These are phyloP conservation scores for Hippocampus guttulatus DNA, from an alignment of 2,113 vertebrate species.

Conservation along the genomic window DNA sequence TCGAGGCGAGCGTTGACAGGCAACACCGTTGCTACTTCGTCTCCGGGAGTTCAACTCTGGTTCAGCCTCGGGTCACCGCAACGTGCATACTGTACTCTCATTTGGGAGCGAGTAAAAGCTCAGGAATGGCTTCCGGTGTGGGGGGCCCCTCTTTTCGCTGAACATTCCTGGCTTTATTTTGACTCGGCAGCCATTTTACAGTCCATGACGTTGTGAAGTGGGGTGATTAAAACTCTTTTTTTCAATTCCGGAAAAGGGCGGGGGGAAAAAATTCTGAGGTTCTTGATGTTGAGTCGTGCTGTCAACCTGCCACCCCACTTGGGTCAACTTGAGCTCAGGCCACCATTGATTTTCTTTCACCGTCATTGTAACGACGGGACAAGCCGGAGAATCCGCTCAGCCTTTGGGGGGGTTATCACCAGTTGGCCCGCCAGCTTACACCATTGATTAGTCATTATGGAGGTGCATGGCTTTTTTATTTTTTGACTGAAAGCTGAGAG, in stretches of 20 bases:
- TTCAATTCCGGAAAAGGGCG: slow-evolving; percentile 5
- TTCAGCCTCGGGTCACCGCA: slow-evolving; percentile 44
- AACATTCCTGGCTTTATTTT: slow-evolving; percentile 3
- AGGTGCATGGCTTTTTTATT: slow-evolving; percentile 26
- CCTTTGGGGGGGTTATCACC: slow-evolving; percentile 27
- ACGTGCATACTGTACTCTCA: slow-evolving; percentile 13
- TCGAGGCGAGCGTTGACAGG: slow-evolving; percentile 49
- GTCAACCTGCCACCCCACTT: neutral
- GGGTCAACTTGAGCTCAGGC: slow-evolving; percentile 30
- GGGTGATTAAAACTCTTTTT: neutral
- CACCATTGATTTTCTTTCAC: slow-evolving; percentile 36
- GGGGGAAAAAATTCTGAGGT: neutral
- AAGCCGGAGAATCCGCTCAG: slow-evolving; percentile 7
- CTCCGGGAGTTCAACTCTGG: slow-evolving; percentile 42
- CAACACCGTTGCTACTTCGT: slow-evolving; percentile 18
- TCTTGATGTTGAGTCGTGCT: neutral
- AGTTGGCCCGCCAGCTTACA: slow-evolving; percentile 23
- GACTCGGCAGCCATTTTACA: slow-evolving; percentile 21
- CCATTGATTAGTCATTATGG: slow-evolving; percentile 51
- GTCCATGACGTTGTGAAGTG: slow-evolving; percentile 7
- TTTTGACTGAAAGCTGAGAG: slow-evolving; percentile 30
- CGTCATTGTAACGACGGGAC: slow-evolving; percentile 35
- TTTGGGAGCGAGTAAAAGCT: slow-evolving; percentile 12
- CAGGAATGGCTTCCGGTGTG: slow-evolving; percentile 12
- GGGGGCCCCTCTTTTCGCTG: neutral